Evolutionary conservation across 2,888 invertebrate genomes (phyloP).

Genomic region (Ephialtes manifestator): DNA sequence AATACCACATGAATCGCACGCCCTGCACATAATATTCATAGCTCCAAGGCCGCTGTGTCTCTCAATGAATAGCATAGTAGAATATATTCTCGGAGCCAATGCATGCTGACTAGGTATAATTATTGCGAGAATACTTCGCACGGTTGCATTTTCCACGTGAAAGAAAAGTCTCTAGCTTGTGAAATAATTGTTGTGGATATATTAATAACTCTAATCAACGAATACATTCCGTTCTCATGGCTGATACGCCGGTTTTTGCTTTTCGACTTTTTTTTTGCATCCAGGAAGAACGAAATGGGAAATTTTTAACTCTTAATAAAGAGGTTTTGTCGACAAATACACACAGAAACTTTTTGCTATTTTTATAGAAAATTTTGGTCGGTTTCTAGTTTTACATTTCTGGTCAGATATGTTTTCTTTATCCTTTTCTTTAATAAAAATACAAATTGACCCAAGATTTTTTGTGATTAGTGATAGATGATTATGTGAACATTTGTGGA

Average conservation of each 20-base stretch:
- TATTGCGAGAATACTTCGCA: constrained; percentile 27
- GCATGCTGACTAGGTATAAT: background rate
- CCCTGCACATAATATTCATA: constrained; percentile 55
- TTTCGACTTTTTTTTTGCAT: background rate
- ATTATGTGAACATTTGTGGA: too few relatives aligned
- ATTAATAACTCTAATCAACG: background rate
- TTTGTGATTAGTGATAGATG: too few relatives aligned
- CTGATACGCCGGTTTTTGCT: background rate
- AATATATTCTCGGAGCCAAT: constrained; percentile 5
- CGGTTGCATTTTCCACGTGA: constrained; percentile 12
- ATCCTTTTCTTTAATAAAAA: too few relatives aligned
- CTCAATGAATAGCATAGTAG: constrained; percentile 33
- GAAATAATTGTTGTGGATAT: background rate
- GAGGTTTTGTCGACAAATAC: background rate
- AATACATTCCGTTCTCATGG: background rate
- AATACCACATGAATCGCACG: constrained; percentile 53
- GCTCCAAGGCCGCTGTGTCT: constrained; percentile 45
- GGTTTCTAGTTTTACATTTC: too few relatives aligned
- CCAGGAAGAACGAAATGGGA: background rate
- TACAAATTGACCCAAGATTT: too few relatives aligned
- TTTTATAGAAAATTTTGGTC: too few relatives aligned
- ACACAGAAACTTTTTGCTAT: too few relatives aligned
- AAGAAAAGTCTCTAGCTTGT: background rate
- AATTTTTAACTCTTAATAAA: background rate
- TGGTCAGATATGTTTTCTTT: too few relatives aligned